Base-by-base conservation (phyloP, 2,113 vertebrate genomes). In the Silurus asotus region DNA sequence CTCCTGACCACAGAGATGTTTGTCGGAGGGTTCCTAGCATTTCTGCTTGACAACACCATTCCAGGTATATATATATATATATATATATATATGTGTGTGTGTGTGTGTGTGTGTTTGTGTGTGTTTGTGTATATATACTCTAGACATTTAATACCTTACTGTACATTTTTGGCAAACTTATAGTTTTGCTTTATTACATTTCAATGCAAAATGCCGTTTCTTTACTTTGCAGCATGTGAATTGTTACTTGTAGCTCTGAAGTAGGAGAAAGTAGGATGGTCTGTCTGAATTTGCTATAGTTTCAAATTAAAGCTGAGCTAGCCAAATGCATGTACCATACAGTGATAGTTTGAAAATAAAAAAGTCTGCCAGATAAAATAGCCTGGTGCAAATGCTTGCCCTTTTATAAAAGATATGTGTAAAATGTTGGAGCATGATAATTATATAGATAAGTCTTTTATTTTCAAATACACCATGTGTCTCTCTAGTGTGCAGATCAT, bases 1-100 rank as follows among this genome's bases (percentile, higher is more conserved):
- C 95, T 99, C 87, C 93, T 99, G 67, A 99, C 97, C 13, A 99
- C 97, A 0, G 97, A 99, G 91, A 99, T 99, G 98, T 99, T 99
- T 76, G 98, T 99, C 0, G 98, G 98, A 23, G 98, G 98, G 0
- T 96, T 95, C 90, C 89, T 99, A 0, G 98, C 97, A 58, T 99
- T 99, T 88, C 65, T 96, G 77, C 92, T 99, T 51, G 98, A 99
- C 93, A 99, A 99, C 93, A 98, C 98, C 3, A 95, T 99, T 83
- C 97, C 98, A 78, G 98, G 98, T 99, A 95, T 75, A 64, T 45
- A 28, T 45, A 7, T 13, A 51, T 45, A 49, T 61, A 37, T 37
- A 37, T 37, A 37, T 37, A 37, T 37, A 37, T 37, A 37, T 37
- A 37, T 37, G 28, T 37, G 28, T 37, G 28, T 37, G 28, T 37